Percentiles rank a stretch among this genome's conserved stretches.
These are phyloP conservation scores for Periophthalmus magnuspinnatus DNA, from an alignment of 2,797 vertebrate species.

Conservation along the genomic window DNA sequence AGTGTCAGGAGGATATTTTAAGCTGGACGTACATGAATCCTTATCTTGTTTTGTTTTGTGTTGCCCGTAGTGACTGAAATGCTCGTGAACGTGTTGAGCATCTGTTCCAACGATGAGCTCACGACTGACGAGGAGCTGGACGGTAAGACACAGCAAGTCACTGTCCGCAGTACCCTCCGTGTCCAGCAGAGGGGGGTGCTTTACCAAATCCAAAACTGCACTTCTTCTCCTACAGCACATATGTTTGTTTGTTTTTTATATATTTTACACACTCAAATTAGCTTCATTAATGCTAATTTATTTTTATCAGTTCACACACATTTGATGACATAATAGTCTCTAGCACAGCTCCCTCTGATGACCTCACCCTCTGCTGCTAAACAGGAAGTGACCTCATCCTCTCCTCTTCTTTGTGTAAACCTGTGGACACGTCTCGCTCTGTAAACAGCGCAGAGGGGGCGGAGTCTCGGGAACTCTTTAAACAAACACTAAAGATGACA, in stretches of 20 bases:
- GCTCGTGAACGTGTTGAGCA: constrained; percentile 83
- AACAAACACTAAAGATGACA: constrained; percentile 3
- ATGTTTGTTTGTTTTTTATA: background rate
- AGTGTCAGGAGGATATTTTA: no score
- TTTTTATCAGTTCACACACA: background rate
- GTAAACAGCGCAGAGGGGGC: constrained; percentile 29
- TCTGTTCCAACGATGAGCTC: constrained; percentile 84
- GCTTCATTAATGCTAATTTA: background rate
- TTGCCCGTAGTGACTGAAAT: constrained; percentile 79
- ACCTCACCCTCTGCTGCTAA: constrained; percentile 38
- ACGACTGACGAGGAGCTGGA: constrained; percentile 83
- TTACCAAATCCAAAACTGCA: background rate
- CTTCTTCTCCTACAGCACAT: background rate
- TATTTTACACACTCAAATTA: background rate
- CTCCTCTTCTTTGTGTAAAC: constrained; percentile 32
- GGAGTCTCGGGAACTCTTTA: constrained; percentile 14
- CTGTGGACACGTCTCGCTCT: constrained; percentile 36
- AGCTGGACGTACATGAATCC: no score
- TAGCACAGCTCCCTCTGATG: constrained; percentile 30
- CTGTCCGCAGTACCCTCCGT: constrained; percentile 3
- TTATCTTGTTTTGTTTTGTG: background rate
- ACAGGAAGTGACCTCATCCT: constrained; percentile 66
- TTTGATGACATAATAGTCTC: constrained; percentile 2
- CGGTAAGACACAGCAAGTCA: constrained; percentile 61
- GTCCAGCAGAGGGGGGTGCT: constrained; percentile 56